Evolutionary conservation across 2,113 vertebrate species (phyloP).

Genomic region (Cynoglossus semilaevis): DNA sequence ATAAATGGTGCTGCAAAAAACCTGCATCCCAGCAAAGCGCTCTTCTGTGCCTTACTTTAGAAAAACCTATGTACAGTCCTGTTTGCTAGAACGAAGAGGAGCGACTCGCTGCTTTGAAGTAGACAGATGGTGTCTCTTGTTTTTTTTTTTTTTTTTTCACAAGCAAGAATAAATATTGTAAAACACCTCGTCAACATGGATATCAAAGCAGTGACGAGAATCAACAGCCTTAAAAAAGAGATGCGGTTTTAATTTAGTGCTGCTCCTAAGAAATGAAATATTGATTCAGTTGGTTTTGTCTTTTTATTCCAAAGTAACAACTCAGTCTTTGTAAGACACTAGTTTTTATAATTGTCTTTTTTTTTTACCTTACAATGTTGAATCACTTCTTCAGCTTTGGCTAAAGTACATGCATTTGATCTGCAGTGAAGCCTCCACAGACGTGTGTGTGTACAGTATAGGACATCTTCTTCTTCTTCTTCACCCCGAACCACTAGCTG

Average conservation of each 20-base stretch:
- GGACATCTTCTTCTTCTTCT: conserved; percentile 54
- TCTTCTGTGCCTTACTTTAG: not conserved
- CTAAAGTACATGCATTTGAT: conserved; percentile 29
- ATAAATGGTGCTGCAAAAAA: not conserved
- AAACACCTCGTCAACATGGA: not conserved
- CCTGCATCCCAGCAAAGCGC: no score
- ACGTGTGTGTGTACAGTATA: conserved; percentile 9
- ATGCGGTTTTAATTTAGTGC: no score
- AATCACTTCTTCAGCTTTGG: conserved; percentile 24
- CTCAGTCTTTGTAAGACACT: no score
- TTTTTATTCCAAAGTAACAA: no score
- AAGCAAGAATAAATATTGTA: conserved; percentile 1
- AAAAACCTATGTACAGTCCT: not conserved
- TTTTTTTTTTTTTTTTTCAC: not conserved
- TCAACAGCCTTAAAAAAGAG: no score
- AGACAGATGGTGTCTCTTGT: not conserved
- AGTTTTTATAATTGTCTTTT: no score
- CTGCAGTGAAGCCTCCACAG: conserved; percentile 31
- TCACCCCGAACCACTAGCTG: conserved; percentile 50
- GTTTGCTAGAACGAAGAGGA: no score
- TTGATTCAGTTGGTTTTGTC: no score
- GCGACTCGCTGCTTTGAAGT: not conserved
- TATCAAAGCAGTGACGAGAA: no score
- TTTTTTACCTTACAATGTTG: not conserved
- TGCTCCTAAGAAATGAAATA: no score